Evolutionary conservation across 2,888 invertebrate genomes (phyloP).

Genomic region (Nowickia ferox): DNA sequence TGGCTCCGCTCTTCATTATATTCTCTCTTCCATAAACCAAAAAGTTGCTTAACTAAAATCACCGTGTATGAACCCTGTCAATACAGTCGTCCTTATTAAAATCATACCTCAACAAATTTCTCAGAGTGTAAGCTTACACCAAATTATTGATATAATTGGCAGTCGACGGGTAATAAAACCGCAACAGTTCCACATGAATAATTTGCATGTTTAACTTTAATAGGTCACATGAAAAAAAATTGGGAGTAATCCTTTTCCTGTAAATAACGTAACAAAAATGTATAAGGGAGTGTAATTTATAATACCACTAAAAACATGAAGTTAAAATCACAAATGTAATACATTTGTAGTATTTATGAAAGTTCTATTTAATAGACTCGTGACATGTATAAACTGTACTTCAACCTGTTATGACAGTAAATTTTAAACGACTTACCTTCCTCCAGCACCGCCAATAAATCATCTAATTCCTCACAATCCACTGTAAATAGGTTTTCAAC

Average conservation of each 20-base stretch:
- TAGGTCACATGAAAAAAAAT: slow-evolving; percentile 17
- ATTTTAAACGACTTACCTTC: slow-evolving; percentile 87
- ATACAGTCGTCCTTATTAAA: not conserved
- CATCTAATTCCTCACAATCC: slow-evolving; percentile 96
- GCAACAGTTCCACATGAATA: slow-evolving; percentile 8
- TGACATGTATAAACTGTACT: not conserved
- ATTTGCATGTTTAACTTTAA: slow-evolving; percentile 5
- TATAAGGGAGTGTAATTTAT: no score
- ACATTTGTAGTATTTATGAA: no score
- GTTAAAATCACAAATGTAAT: no score
- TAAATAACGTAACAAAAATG: no score
- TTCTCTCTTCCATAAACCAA: no score
- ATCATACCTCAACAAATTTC: not conserved
- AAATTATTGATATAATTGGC: slow-evolving; percentile 19
- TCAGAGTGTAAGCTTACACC: not conserved
- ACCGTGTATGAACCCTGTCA: no score
- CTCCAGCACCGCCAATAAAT: slow-evolving; percentile 95
- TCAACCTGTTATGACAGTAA: not conserved
- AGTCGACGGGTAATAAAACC: slow-evolving; percentile 1
- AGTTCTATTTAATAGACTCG: no score
- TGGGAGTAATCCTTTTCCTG: no score
- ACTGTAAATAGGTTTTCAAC: slow-evolving; percentile 98
- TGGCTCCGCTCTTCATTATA: no score
- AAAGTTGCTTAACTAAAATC: no score
- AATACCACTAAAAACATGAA: no score